phyloP scores from a whole-genome alignment of 2,113 vertebrate species.

The Sinocyclocheilus rhinocerous region DNA sequence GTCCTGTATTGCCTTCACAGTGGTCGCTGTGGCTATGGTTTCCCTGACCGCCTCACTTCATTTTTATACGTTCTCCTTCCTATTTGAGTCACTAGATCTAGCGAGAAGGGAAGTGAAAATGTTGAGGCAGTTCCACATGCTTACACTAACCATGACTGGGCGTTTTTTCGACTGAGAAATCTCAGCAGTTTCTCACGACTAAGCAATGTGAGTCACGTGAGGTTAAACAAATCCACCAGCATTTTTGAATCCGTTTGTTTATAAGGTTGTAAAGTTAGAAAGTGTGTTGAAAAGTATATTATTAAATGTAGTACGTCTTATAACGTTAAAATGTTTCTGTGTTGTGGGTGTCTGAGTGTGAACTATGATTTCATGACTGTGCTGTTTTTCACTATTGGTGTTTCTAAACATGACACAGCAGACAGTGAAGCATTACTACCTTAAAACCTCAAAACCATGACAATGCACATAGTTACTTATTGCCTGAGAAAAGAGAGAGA shows the following conservation, averaged over 20 bases:
- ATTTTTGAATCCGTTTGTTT: neutral
- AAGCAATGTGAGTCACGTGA: neutral
- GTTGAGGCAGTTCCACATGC: conserved; percentile 39
- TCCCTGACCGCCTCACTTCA: neutral
- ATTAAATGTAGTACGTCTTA: neutral
- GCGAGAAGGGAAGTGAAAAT: conserved; percentile 45
- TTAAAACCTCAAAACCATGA: neutral
- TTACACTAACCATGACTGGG: conserved; percentile 44
- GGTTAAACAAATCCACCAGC: neutral
- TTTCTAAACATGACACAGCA: conserved; percentile 41
- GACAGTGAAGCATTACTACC: neutral
- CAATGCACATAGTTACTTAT: neutral
- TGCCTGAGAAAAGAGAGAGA: neutral
- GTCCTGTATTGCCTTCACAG: neutral
- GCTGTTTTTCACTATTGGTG: neutral
- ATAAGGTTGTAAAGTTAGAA: neutral
- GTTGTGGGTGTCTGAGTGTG: neutral
- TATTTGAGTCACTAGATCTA: neutral
- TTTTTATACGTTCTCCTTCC: conserved; percentile 32
- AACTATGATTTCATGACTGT: conserved; percentile 12
- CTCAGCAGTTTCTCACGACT: neutral
- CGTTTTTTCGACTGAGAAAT: neutral
- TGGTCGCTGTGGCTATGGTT: neutral
- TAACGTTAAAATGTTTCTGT: neutral
- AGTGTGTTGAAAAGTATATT: neutral